Conservation (phyloP, 2,113 vertebrate genomes). For the Phalacrocorax aristotelis region DNA sequence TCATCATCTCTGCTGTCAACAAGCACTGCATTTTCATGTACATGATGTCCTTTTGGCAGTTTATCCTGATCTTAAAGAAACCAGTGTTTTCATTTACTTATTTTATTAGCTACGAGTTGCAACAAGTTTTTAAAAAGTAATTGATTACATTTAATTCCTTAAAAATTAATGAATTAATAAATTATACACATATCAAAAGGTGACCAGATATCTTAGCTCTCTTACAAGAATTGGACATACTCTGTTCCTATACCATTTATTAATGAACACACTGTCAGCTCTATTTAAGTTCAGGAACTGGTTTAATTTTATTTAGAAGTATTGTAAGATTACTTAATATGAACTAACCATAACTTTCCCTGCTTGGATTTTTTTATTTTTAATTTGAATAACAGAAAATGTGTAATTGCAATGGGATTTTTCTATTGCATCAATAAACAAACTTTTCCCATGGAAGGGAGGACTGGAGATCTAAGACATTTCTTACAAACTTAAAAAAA, state of each 20-base stretch:
- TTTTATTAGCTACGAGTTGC: neutral
- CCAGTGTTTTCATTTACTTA: neutral
- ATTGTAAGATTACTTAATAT: neutral
- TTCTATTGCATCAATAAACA: neutral
- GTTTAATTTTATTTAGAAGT: neutral
- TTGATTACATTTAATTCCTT: neutral
- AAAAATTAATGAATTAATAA: neutral
- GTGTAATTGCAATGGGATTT: neutral
- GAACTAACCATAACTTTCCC: neutral
- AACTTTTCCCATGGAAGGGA: neutral
- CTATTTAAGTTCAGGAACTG: neutral
- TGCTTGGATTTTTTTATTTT: neutral
- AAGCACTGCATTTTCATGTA: neutral
- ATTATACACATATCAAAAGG: neutral
- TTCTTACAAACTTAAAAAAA: neutral
- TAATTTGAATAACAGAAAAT: neutral
- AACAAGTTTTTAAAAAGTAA: neutral
- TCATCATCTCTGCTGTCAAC: neutral
- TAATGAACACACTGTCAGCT: neutral
- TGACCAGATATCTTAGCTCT: neutral
- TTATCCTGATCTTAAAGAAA: neutral
- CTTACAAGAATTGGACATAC: neutral
- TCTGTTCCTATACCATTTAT: constrained; percentile 19
- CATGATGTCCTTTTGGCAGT: neutral
- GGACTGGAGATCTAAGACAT: neutral